phyloP scores from a whole-genome alignment of 2,888 invertebrate species.

The Thelaira solivaga region DNA sequence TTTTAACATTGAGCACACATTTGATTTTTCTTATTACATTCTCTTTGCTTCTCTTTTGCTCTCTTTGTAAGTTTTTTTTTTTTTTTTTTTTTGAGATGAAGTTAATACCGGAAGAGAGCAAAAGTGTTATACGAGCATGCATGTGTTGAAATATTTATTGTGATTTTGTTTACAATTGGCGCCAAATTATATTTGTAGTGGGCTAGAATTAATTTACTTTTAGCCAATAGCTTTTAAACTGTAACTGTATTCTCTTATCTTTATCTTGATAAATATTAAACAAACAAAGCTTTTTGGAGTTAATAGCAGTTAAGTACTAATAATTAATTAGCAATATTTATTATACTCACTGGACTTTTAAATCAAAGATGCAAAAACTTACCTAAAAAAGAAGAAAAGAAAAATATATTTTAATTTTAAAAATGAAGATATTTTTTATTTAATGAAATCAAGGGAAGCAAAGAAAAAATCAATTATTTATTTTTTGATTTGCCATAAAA shows the following conservation, averaged over 20 bases:
- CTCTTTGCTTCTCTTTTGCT: neutral
- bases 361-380: too few relatives aligned
- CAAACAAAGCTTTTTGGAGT: too few relatives aligned
- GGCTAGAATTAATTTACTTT: neutral
- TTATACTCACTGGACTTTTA: too few relatives aligned
- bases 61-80: neutral
- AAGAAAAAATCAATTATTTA: too few relatives aligned
- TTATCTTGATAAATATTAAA: neutral
- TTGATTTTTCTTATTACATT: neutral
- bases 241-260: neutral
- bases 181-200: constrained; percentile 70
- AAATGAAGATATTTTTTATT: too few relatives aligned
- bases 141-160: constrained; percentile 22
- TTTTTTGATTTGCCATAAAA: too few relatives aligned
- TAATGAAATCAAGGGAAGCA: too few relatives aligned
- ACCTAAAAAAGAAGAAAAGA: too few relatives aligned
- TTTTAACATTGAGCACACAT: neutral
- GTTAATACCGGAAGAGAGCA: constrained; percentile 32
- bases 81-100: too few relatives aligned
- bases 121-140: constrained; percentile 45
- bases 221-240: constrained; percentile 67
- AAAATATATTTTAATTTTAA: too few relatives aligned
- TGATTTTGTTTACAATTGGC: constrained; percentile 66
- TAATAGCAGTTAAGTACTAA: too few relatives aligned
- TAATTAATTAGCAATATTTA: too few relatives aligned